A percentile compares a stretch with the other conserved stretches of the same genome.
Evolutionary conservation across 2,797 vertebrate species (phyloP).

Genomic region (Pseudocheirus occidentalis): DNA sequence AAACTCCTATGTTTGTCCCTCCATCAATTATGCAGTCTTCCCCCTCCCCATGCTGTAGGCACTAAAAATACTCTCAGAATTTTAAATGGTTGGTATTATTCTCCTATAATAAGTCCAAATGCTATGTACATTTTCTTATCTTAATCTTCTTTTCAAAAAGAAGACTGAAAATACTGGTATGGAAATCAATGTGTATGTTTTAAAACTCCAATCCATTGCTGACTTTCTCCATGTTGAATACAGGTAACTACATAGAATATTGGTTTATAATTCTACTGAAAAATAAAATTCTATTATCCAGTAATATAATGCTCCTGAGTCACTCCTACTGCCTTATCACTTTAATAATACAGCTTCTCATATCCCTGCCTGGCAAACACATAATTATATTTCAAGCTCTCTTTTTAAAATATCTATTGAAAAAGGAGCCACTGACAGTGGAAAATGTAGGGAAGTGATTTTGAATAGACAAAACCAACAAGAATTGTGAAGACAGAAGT

Average conservation of each 20-base stretch:
- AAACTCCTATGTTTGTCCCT: background rate
- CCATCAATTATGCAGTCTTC: background rate
- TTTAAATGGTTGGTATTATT: background rate
- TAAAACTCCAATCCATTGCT: background rate
- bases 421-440: constrained; percentile 6
- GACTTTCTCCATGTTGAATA: constrained; percentile 7
- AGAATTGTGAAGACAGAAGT: constrained; percentile 71
- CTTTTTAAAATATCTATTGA: background rate
- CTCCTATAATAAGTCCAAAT: background rate
- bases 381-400: constrained; percentile 19
- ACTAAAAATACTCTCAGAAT: background rate
- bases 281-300: constrained; percentile 36
- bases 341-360: constrained; percentile 50
- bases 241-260: constrained; percentile 37
- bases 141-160: background rate
- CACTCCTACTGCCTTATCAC: constrained; percentile 48
- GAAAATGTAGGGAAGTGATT: constrained; percentile 46
- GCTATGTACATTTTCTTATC: background rate
- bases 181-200: background rate
- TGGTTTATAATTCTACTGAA: constrained; percentile 55
- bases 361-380: constrained; percentile 51
- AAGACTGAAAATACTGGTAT: background rate
- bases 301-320: constrained; percentile 39
- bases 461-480: constrained; percentile 67
- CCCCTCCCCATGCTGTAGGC: background rate